These are phyloP conservation scores for Cheirogaleus major DNA, from an alignment of 2,797 vertebrate species.

Conservation along the genomic window DNA sequence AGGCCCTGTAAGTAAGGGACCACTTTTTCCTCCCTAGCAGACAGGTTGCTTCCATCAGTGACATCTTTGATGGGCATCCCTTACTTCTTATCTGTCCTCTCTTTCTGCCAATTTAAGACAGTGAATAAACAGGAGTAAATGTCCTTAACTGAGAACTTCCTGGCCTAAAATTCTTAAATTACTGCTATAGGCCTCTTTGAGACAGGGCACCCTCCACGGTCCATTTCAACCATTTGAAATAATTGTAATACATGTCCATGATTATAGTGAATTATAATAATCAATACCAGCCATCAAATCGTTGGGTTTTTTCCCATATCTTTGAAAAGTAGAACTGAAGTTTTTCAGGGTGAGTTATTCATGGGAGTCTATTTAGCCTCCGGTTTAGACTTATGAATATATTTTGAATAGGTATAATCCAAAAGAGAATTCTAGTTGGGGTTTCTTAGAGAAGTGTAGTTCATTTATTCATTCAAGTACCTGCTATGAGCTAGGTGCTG, in stretches of 20 bases:
- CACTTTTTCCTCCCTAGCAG: background rate
- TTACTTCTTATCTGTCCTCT: background rate
- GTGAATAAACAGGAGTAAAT: background rate
- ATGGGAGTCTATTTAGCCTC: background rate
- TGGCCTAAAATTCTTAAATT: background rate
- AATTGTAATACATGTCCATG: background rate
- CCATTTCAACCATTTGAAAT: constrained; percentile 3
- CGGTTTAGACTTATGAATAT: background rate
- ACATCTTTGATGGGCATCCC: background rate
- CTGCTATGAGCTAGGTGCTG: background rate
- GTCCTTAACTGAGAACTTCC: background rate
- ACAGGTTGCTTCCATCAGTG: background rate
- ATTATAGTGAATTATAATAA: background rate
- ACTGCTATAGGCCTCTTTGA: background rate
- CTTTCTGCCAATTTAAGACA: background rate
- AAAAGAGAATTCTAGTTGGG: background rate
- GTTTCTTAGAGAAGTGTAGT: background rate
- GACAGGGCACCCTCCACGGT: background rate
- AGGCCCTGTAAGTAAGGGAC: background rate
- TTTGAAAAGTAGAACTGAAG: constrained; percentile 12
- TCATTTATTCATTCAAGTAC: constrained; percentile 17
- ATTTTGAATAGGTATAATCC: background rate
- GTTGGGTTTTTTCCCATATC: background rate
- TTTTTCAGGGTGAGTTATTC: background rate
- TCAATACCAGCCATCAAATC: background rate